Evolutionary conservation across 2,113 vertebrate genomes (phyloP).

Genomic region (Nesospiza acunhae): DNA sequence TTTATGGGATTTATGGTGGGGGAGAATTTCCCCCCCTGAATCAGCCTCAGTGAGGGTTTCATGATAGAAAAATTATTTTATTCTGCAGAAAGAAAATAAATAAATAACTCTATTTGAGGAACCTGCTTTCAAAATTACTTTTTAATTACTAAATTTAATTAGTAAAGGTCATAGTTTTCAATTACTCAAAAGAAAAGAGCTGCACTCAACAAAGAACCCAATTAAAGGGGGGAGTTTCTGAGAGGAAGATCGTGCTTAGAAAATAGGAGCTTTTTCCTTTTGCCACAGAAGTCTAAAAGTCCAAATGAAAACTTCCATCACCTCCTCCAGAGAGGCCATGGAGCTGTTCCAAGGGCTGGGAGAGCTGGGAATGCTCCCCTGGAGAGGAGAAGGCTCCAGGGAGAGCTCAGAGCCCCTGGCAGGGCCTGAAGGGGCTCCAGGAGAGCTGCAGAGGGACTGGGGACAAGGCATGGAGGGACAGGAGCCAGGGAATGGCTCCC

Average conservation of each 20-base stretch:
- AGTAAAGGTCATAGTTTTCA: neutral
- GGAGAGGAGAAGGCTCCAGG: neutral
- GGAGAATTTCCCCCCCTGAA: neutral
- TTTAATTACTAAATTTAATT: neutral
- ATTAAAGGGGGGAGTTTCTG: neutral
- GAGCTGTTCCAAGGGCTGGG: neutral
- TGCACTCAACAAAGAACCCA: neutral
- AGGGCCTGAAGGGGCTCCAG: neutral
- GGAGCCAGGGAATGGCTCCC: neutral
- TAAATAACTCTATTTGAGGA: neutral
- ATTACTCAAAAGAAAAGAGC: neutral
- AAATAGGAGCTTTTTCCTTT: neutral
- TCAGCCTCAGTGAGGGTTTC: neutral
- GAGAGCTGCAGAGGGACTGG: neutral
- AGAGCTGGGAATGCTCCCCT: neutral
- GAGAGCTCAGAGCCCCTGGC: neutral
- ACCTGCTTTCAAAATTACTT: neutral
- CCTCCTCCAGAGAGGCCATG: accelerated
- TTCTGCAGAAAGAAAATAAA: neutral
- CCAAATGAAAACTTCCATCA: neutral
- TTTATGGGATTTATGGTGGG: neutral
- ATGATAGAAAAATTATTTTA: neutral
- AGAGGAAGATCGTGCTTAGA: neutral
- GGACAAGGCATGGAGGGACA: neutral
- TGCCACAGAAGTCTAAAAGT: neutral